Conservation (phyloP, 2,888 invertebrate species). For the Isotomurus palustris region DNA sequence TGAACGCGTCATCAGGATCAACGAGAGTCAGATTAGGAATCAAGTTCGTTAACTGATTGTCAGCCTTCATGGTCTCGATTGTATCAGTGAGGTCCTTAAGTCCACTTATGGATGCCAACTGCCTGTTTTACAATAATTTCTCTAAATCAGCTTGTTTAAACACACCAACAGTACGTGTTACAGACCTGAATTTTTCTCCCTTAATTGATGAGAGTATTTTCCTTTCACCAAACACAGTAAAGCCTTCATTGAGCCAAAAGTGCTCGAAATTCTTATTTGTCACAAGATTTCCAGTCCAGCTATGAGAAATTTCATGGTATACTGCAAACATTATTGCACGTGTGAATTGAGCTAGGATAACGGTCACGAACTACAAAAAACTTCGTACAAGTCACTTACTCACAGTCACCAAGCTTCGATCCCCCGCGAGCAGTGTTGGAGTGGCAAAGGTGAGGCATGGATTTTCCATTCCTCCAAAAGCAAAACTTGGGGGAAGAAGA, state of each 20-base stretch:
- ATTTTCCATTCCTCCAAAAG: constrained; percentile 97
- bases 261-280: constrained; percentile 91
- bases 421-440: constrained; percentile 86
- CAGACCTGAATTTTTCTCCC: constrained; percentile 54
- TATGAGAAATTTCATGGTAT: constrained; percentile 93
- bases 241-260: constrained; percentile 96
- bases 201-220: constrained; percentile 73
- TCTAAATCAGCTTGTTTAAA: too few species aligned
- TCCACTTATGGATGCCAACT: constrained; percentile 75
- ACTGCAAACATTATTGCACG: constrained; percentile 49
- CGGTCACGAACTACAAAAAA: not conserved
- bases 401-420: constrained; percentile 80
- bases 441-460: constrained; percentile 94
- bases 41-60: constrained; percentile 69
- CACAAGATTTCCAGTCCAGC: constrained; percentile 92
- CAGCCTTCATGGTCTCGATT: constrained; percentile 60
- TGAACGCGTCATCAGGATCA: constrained; percentile 90
- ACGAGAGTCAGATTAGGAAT: constrained; percentile 72
- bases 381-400: constrained; percentile 46
- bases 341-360: not conserved
- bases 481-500: constrained; percentile 88
- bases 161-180: too few species aligned
- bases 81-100: constrained; percentile 69
- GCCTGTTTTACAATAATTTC: too few species aligned
- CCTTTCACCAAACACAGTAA: constrained; percentile 85